These are phyloP conservation scores for Hapalemur alaotrensis DNA, from an alignment of 2,797 vertebrate genomes.

Conservation along the genomic window DNA sequence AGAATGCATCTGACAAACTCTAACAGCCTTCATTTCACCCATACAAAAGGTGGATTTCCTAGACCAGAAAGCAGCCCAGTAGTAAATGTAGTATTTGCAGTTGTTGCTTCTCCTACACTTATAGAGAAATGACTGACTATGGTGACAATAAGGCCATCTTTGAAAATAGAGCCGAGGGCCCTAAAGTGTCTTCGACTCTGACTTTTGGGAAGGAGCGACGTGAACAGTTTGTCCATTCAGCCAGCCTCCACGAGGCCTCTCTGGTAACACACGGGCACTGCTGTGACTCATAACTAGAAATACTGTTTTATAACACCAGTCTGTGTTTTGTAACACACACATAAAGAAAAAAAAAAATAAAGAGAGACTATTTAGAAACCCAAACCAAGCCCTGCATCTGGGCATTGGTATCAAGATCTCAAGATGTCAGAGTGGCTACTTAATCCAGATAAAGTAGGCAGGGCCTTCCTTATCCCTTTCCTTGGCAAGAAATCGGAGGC, in stretches of 20 bases:
- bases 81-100: neutral
- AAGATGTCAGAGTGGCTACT: neutral
- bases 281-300: slow-evolving; percentile 60
- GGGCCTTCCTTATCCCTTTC: neutral
- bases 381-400: slow-evolving; percentile 4
- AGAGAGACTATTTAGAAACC: slow-evolving; percentile 53
- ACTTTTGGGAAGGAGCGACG: neutral
- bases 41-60: neutral
- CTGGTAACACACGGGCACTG: slow-evolving; percentile 22
- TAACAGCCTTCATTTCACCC: neutral
- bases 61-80: neutral
- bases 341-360: slow-evolving; percentile 18
- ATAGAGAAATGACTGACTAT: neutral
- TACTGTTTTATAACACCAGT: slow-evolving; percentile 71
- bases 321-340: slow-evolving; percentile 69
- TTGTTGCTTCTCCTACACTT: neutral
- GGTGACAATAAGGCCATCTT: neutral
- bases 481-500: slow-evolving; percentile 24
- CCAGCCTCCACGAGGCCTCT: neutral
- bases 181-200: neutral
- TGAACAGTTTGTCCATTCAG: neutral
- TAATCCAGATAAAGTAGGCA: neutral
- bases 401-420: neutral
- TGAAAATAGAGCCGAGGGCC: neutral
- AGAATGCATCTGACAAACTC: neutral